phyloP scores from a whole-genome alignment of 2,113 vertebrate species.

The Leptobrachium ailaonicum region DNA sequence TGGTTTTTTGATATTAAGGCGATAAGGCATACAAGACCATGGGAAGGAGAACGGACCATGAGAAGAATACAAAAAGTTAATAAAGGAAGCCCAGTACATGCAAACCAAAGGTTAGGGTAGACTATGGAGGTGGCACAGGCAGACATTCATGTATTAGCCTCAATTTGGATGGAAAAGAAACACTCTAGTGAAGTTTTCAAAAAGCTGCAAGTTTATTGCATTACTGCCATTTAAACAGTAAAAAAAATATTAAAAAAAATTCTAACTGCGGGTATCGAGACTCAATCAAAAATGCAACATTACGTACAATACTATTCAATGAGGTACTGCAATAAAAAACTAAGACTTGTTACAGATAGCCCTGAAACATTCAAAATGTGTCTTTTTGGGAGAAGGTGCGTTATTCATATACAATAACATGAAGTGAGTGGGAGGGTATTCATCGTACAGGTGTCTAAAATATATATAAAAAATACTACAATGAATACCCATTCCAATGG shows the following conservation, averaged over 20 bases:
- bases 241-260: background rate
- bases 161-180: slow-evolving; percentile 9
- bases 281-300: no score
- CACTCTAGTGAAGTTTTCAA: slow-evolving; percentile 37
- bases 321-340: no score
- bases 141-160: slow-evolving; percentile 58
- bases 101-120: slow-evolving; percentile 75
- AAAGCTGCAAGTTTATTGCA: slow-evolving; percentile 1
- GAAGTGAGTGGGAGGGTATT: no score
- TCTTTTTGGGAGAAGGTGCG: background rate
- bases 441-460: no score
- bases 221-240: background rate
- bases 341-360: background rate
- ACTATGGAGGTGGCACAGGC: slow-evolving; percentile 81
- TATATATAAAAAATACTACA: no score
- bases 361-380: background rate
- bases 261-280: no score
- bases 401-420: background rate
- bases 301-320: no score
- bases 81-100: slow-evolving; percentile 60
- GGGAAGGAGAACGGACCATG: slow-evolving; percentile 63
- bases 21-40: slow-evolving; percentile 59
- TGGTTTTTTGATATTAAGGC: slow-evolving; percentile 62
- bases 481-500: no score
- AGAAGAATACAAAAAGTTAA: slow-evolving; percentile 41